These are phyloP conservation scores for Denticeps clupeoides DNA, from an alignment of 2,797 vertebrate genomes.

Conservation along the genomic window DNA sequence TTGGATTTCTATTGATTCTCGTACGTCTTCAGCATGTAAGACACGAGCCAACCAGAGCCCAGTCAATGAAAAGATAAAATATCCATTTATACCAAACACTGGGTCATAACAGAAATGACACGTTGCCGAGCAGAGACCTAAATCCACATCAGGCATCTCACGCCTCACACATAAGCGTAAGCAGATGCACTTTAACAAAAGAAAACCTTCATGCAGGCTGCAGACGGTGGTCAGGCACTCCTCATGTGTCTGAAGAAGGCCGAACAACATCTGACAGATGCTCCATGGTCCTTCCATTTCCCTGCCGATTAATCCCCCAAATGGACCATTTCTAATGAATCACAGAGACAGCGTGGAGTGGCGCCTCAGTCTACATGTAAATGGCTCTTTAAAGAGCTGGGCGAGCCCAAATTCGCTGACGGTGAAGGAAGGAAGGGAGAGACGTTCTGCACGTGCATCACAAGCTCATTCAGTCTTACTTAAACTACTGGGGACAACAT, in stretches of 20 bases:
- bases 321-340: slow-evolving; percentile 16
- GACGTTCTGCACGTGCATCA: too few species aligned
- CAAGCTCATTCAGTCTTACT: too few species aligned
- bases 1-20: slow-evolving; percentile 32
- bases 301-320: slow-evolving; percentile 14
- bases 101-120: slow-evolving; percentile 17
- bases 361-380: not conserved
- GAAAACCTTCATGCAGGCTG: too few species aligned
- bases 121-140: slow-evolving; percentile 8
- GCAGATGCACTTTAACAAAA: too few species aligned
- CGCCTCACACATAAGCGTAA: too few species aligned
- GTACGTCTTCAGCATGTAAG: slow-evolving; percentile 10
- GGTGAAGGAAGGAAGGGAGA: not conserved
- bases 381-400: slow-evolving; percentile 24
- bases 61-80: slow-evolving; percentile 20
- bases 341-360: slow-evolving; percentile 1
- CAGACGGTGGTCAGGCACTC: too few species aligned
- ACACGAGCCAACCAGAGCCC: slow-evolving; percentile 8
- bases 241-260: not conserved
- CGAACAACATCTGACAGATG: slow-evolving; percentile 13
- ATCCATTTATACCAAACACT: slow-evolving; percentile 19
- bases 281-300: slow-evolving; percentile 18
- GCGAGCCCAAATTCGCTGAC: not conserved
- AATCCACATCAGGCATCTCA: not conserved
- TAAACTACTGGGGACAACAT: too few species aligned